Evolutionary conservation across 1,140 invertebrate genomes (phyloP), one percentile per base, ranked within the genome.

Genomic region (Kradibia gibbosae): DNA sequence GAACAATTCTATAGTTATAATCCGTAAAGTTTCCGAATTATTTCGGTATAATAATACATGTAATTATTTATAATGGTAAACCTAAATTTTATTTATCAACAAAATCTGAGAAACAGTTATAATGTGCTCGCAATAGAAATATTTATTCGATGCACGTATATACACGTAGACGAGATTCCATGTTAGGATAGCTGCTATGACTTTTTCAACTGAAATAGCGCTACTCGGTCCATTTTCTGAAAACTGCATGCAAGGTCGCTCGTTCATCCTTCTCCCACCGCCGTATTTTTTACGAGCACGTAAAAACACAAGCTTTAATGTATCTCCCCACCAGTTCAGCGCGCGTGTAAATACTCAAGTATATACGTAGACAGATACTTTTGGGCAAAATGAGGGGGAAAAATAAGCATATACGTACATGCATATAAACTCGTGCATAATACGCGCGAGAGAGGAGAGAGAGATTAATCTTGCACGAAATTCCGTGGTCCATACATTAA

Each of bases 391-490:
- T 42, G 42, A 36, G 36, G 22, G 57, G n/a, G 20, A 31, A 45
- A 55, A 31, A 62, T 20, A 28, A n/a, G 22, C 34, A 28, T 60
- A 42, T 1, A 3, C 15, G 7, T 11, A 25, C 25, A 45, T 22
- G 1, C 13, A 15, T 13, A 34, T 65, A 13, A 17, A 22, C 75
- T 17, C 31, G n/a, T 28, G 50, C 62, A 13, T n/a, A 55, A 31
- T 55, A 10, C 34, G 50, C 77, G 20, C 48, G 0, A n/a, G 48
- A 45, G 60, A 79, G 65, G 39, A 60, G 28, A 55, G 22, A 55
- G 73, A 45, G 55, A 81, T 83, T 78, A 78, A 77, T 81, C 75
- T 78, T 39, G 73, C 80, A 70, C 80, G 73, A 81, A 48, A 57
- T 53, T 81, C 73, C 50, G 34, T 71, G 73, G 25, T 25, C 45